Base-by-base conservation (phyloP, 1,140 invertebrate genomes). In the Drosophila burlai region DNA sequence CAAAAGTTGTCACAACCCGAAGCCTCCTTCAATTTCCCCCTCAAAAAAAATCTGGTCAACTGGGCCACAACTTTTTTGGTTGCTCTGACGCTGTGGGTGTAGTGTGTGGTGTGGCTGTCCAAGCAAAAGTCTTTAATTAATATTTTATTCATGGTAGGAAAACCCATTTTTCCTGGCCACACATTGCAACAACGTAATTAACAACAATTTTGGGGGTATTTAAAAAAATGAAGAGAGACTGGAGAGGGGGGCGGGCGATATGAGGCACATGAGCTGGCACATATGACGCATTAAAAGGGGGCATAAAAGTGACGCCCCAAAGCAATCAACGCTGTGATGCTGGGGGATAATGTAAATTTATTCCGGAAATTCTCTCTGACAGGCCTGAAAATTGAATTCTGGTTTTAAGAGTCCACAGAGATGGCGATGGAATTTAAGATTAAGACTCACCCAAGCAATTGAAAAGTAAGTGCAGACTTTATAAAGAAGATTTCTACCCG, bases 71-170 rank as follows among this genome's bases (percentile, higher is more conserved):
- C 47, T 54, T 78, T 67, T 77, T 69, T 67, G 55, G 26, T 36
- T 18, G 18, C 29, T n/a, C 16, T 21, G 43, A 9, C 3, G 2
- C 11, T 68, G 4, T 40, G 34, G 31, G 47, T 45, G 57, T 46
- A 52, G 42, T 59, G 31, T 47, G 42, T 34, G 24, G 13, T 42
- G 47, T 13, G 18, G 47, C 34, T 74, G 71, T 74, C 68, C 71
- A 47, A 61, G 64, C 57, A 62, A 78, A 74, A 84, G 84, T 63
- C 85, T 90, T 89, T 89, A 89, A 89, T 89, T 89, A 89, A 89
- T 89, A 89, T 90, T 89, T 84, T 90, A 89, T 90, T 75, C 85
- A 81, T 80, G 68, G 66, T 42, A 63, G 61, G 60, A 52, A 71
- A 57, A 60, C 31, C 58, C 76, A 60, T 63, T 67, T 74, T 80